These are phyloP conservation scores for Austrofundulus limnaeus DNA, from an alignment of 2,113 vertebrate species.

Conservation along the genomic window DNA sequence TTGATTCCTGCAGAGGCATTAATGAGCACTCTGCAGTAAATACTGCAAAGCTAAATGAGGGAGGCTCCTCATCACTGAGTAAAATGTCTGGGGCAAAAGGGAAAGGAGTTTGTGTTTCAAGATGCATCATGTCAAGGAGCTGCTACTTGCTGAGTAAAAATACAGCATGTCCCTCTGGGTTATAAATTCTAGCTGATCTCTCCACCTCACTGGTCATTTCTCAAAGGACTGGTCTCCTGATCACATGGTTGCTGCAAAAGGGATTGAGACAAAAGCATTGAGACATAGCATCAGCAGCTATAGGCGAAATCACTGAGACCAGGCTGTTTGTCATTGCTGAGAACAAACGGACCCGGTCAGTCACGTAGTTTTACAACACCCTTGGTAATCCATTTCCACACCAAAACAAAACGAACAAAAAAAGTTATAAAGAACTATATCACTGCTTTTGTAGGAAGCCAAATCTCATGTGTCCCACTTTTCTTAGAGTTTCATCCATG, in stretches of 20 bases:
- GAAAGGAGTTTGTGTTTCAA: slow-evolving; percentile 14
- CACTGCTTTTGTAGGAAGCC: slow-evolving; percentile 4
- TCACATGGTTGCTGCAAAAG: slow-evolving; percentile 35
- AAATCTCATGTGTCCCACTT: slow-evolving; percentile 16
- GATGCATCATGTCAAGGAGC: slow-evolving; percentile 25
- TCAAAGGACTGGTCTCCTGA: slow-evolving; percentile 33
- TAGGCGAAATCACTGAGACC: slow-evolving; percentile 34
- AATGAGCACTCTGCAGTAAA: slow-evolving; percentile 54
- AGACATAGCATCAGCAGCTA: slow-evolving; percentile 42
- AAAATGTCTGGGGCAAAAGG: slow-evolving; percentile 37
- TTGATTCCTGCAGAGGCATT: slow-evolving; percentile 46
- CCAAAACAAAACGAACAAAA: slow-evolving; percentile 14
- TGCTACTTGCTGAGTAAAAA: slow-evolving; percentile 32
- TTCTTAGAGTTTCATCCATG: slow-evolving; percentile 19
- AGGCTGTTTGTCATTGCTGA: slow-evolving; percentile 39
- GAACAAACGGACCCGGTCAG: slow-evolving; percentile 25
- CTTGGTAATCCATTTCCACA: slow-evolving; percentile 6
- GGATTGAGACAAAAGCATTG: slow-evolving; percentile 44
- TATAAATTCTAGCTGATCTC: slow-evolving; percentile 31
- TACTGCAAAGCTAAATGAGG: slow-evolving; percentile 49
- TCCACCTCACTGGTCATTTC: slow-evolving; percentile 4
- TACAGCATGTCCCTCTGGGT: slow-evolving; percentile 9
- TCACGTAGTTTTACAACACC: slow-evolving; percentile 42
- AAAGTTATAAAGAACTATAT: slow-evolving; percentile 19
- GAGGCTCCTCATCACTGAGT: slow-evolving; percentile 49